Evolutionary conservation across 2,888 invertebrate species (phyloP), one percentile per base, ranked within the genome.

Genomic region (Epirrhoe tristata): DNA sequence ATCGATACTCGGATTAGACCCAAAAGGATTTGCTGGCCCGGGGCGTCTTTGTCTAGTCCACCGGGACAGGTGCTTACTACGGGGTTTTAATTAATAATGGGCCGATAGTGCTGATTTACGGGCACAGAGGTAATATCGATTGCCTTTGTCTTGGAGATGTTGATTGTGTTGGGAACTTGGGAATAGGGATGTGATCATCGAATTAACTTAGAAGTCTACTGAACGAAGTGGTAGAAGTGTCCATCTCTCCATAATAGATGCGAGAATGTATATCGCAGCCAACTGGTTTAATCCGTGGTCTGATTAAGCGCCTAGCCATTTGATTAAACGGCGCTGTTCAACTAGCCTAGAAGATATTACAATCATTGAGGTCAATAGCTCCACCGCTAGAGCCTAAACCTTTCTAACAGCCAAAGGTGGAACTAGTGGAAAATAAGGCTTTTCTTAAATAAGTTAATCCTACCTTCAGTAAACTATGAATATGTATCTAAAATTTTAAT

Each of bases 61-160:
- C 66, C 81, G 90, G 91, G 91, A 89, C 89, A 91, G 90, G 90
- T 90, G 88, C 84, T 87, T 88, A 87, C 86, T 86, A 83, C 74
- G 75, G 83, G 88, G 85, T 89, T 91, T 92, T 92, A 92, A 93
- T 93, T 92, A 93, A 89, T 91, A 88, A 92, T 90, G 87, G 85
- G 86, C 85, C 88, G 86, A 90, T 92, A 89, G 79, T 77, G 77
- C 78, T 85, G 87, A 87, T 88, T 84, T 85, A 84, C 73, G 66
- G 62, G 59, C 68, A 55, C 56, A 55, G 32, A 63, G 72, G 70
- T 67, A 57, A 58, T 68, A 70, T 67, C 74, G 75, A 73, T 73
- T 76, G 73, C 68, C 54, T 73, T 70, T 66, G 73, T 63, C 64
- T 67, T 63, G 58, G 3, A 63, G 54, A 58, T 66, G 63, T 69